Base-by-base conservation (phyloP, 2,888 invertebrate species). In the Erynnis tages region DNA sequence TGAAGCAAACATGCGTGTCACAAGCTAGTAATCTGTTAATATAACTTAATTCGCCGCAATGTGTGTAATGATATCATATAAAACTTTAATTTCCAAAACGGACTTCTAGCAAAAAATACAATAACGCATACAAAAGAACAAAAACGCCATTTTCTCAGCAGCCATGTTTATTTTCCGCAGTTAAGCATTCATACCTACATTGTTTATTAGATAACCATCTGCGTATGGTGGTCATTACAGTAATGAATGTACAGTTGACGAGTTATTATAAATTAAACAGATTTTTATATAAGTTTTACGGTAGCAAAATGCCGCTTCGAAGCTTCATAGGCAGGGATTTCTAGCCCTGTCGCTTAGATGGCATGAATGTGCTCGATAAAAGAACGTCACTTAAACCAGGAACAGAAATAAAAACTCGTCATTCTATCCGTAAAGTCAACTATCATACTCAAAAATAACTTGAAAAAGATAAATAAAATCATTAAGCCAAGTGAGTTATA, bases 181-280 rank as follows among this genome's bases (percentile, higher is more conserved):
- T 50, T 49, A 30, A 53, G 35, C 53, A 61, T 56, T 60, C 48
- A 57, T 68, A 64, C 54, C 53, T 43, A 67, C 73, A 76, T 79
- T 81, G 79, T 81, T 72, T 72, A 75, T 73, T 65, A 69, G 81
- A 82, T 81, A 76, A 69, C 63, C 56, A 82, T 82, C 80, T 76
- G 55, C 60, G 65, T 65, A 67, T 60, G 66, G 44, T 47, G 54
- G 66, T 68, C 60, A 69, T 73, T 71, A 49, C 16, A 23, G 23
- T 75, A 73, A 72, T 71, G 63, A 66, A 61, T 56, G 32, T 52
- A 47, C 53, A 38, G 23, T 48, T 47, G 45, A 43, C 44, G 53
- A 58, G 41, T 49, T 3, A 19, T 25, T 25, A 47, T 37, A 13
- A 47, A 35, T 29, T 47, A 17, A 10, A 34, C 21, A 7, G 17